These are phyloP conservation scores for Ctenoplectra terminalis DNA, from an alignment of 1,140 invertebrate genomes.

Conservation along the genomic window DNA sequence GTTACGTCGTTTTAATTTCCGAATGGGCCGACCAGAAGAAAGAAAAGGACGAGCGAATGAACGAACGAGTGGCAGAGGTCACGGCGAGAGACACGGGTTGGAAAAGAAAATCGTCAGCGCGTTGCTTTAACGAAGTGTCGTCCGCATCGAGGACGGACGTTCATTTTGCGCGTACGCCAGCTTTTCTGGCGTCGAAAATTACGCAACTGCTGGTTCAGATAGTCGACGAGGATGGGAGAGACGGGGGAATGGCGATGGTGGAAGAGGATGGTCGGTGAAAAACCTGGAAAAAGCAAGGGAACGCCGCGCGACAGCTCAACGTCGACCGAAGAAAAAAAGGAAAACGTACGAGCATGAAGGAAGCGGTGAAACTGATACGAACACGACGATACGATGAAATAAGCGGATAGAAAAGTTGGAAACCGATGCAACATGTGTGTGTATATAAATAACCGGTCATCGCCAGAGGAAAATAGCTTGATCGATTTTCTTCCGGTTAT, in stretches of 20 bases:
- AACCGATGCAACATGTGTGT: not conserved
- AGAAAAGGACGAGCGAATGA: not conserved
- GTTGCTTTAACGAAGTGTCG: conserved; percentile 73
- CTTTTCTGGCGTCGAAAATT: conserved; percentile 53
- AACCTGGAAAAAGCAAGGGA: conserved; percentile 31
- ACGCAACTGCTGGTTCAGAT: conserved; percentile 36
- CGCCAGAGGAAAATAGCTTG: not conserved
- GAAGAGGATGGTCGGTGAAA: not conserved
- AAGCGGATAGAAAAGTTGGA: conserved; percentile 36
- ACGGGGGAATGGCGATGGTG: not conserved
- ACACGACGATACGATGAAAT: conserved; percentile 41
- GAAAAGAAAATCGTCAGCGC: conserved; percentile 68
- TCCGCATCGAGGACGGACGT: conserved; percentile 51
- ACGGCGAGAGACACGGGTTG: conserved; percentile 19
- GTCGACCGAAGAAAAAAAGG: not conserved
- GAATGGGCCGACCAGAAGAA: conserved; percentile 21
- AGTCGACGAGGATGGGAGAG: not conserved
- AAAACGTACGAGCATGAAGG: not conserved
- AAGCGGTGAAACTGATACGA: conserved; percentile 46
- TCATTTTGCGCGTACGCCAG: conserved; percentile 61
- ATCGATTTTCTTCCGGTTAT: conserved; percentile 7
- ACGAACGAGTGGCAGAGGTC: not conserved
- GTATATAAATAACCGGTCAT: conserved; percentile 35
- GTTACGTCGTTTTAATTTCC: conserved; percentile 61
- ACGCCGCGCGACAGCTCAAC: conserved; percentile 11